Evolutionary conservation across 1,140 invertebrate species (phyloP).

Genomic region (Hypothenemus hampei): DNA sequence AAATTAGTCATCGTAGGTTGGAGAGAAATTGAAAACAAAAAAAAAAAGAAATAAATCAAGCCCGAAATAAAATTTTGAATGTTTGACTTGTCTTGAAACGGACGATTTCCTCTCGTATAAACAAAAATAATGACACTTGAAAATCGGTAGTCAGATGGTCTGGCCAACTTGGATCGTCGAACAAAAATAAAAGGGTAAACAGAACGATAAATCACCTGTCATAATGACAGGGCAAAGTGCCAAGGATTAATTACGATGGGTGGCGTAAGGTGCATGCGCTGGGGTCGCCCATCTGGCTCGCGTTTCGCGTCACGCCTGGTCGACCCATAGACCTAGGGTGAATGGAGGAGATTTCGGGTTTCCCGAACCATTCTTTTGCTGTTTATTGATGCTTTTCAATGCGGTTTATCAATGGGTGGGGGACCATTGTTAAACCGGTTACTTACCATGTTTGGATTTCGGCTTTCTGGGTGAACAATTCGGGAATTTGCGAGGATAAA

Average conservation of each 20-base stretch:
- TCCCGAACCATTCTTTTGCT: slow-evolving; percentile 1
- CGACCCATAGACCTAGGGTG: too few relatives aligned
- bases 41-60: slow-evolving; percentile 9
- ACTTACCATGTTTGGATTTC: too few relatives aligned
- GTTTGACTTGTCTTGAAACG: slow-evolving; percentile 14
- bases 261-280: slow-evolving; percentile 1
- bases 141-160: slow-evolving; percentile 19
- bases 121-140: slow-evolving; percentile 20
- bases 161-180: slow-evolving; percentile 7
- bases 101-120: slow-evolving; percentile 20
- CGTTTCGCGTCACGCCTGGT: slow-evolving; percentile 22
- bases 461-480: too few relatives aligned
- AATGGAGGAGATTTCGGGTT: not conserved
- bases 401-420: slow-evolving; percentile 2
- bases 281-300: slow-evolving; percentile 12
- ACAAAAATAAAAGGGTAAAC: slow-evolving; percentile 25
- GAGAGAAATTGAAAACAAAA: too few relatives aligned
- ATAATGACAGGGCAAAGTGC: slow-evolving; percentile 19
- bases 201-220: slow-evolving; percentile 22
- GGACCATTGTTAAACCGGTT: too few relatives aligned
- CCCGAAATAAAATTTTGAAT: too few relatives aligned
- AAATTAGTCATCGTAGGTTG: too few relatives aligned
- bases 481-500: too few relatives aligned
- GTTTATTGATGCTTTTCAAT: slow-evolving; percentile 8
- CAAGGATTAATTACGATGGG: slow-evolving; percentile 19